Base-by-base conservation (phyloP, 2,888 invertebrate species). In the Andrena bucephala region DNA sequence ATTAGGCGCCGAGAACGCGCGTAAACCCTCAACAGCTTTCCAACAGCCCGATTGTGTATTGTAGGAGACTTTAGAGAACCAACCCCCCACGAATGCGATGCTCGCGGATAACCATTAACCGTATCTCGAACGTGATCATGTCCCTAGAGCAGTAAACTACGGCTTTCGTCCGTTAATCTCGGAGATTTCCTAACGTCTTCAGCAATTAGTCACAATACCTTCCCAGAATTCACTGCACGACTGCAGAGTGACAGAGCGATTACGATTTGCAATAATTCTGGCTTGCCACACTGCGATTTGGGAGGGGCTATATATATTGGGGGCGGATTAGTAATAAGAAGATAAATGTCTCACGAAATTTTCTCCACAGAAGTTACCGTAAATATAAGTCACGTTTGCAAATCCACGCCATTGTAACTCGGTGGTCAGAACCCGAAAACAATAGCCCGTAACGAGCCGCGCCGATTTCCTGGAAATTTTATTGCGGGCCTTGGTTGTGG, bases 81-180 rank as follows among this genome's bases (percentile, higher is more conserved):
- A 42, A 42, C 52, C 59, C 66, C 24, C 29, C 36, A 60, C 29
- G 54, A 20, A 8, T 27, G 57, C 31, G 57, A 67, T 73, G 33
- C 20, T 72, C 24, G 4, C 50, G 36, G 16, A 48, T 31, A 65
- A 59, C 71, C 73, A 74, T 83, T 81, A 83, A 78, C 62, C 36
- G 48, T 68, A 83, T 78, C 75, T 81, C 52, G n/a, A 13, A n/a
- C 59, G 36, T 48, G 27, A 81, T 77, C 70, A 50, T n/a, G 48
- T 29, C 65, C 71, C 54, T 78, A 42, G 27, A 76, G 59, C 73
- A 33, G 74, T 78, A 78, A 74, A 81, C 73, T n/a, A 1, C 59
- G 68, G 77, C 83, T 77, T 71, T 85, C 68, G 16, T 59, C 66
- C 54, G 36, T 27, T 76, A 68, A 81, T 78, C 67, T 86, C 57